A percentile compares a stretch with the other conserved stretches of the same genome.
phyloP scores from a whole-genome alignment of 37 sponge, comb jelly and placozoan genomes.

The Axinella damicornis region DNA sequence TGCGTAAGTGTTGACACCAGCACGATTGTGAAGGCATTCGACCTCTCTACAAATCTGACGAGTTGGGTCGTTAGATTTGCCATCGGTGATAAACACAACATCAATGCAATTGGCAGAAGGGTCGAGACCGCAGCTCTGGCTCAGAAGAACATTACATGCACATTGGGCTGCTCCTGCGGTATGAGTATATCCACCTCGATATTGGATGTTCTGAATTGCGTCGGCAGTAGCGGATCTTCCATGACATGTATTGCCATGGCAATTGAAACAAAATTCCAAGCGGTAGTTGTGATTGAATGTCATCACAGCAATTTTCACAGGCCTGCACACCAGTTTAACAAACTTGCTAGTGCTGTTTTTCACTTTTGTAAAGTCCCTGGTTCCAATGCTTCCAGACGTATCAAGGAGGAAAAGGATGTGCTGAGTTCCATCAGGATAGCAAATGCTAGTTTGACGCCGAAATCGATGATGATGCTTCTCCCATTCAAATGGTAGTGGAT shows the following conservation, averaged over 20 bases:
- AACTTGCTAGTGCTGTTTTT: background rate
- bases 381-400: slow-evolving; percentile 23
- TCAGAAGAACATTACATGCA: slow-evolving; percentile 20
- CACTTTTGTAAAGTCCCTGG: background rate
- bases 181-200: slow-evolving; percentile 9
- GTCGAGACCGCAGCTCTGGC: slow-evolving; percentile 11
- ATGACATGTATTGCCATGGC: background rate
- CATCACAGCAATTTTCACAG: slow-evolving; percentile 19
- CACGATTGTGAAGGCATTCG: slow-evolving; percentile 22
- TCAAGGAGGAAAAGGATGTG: slow-evolving; percentile 14
- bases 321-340: slow-evolving; percentile 2
- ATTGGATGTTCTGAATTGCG: background rate
- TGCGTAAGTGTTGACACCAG: slow-evolving; percentile 34
- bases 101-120: slow-evolving; percentile 30
- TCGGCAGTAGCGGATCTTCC: background rate
- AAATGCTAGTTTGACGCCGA: slow-evolving; percentile 2
- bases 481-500: background rate
- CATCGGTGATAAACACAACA: slow-evolving; percentile 54
- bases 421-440: slow-evolving; percentile 15
- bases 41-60: background rate
- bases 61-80: slow-evolving; percentile 26
- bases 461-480: background rate
- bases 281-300: slow-evolving; percentile 15
- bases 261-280: slow-evolving; percentile 51
- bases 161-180: slow-evolving; percentile 43